Base-by-base conservation (phyloP, 2,113 vertebrate genomes). In the Furnarius figulus region DNA sequence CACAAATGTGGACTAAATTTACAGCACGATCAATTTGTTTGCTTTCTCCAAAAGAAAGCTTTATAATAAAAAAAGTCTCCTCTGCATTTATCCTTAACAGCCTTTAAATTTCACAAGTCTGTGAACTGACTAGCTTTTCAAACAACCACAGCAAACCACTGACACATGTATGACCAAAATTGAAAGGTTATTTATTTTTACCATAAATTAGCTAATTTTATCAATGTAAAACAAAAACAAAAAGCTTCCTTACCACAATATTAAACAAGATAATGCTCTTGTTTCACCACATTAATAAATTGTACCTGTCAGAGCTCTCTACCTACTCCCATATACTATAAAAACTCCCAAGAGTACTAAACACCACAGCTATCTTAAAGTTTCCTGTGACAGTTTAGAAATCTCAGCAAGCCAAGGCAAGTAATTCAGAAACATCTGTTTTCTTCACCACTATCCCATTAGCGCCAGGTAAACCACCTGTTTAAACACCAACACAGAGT, bases 371-470 rank as follows among this genome's bases (percentile, higher is more conserved):
- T 75, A 50, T 30, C 44, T 73, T 35, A 49, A 40, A 83, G 68
- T 39, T 81, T 81, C 44, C 62, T 61, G 68, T 78, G 28, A 88
- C 56, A 58, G 37, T 50, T 85, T 16, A 81, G 56, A 87, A 90
- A 90, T 88, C 87, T 84, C 87, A 93, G 49, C 85, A 94, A 86
- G 79, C 44, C 61, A 74, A 87, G 47, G 40, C 56, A 92, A 89
- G 66, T 40, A 75, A 76, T 42, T 50, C 40, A 78, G 63, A 82
- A 85, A 53, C 17, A 58, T 33, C 33, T 74, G 37, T 53, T 87
- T 91, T 71, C 67, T 74, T 85, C 44, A 35, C 49, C 3, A 3
- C 53, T 77, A 59, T 80, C 84, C 85, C n/a, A 33, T 40, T 56
- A 63, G n/a, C 49, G 44, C 44, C 82, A 95, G 56, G 39, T 88